Evolutionary conservation across 2,113 vertebrate species (phyloP).

Genomic region (Amia ocellicauda): DNA sequence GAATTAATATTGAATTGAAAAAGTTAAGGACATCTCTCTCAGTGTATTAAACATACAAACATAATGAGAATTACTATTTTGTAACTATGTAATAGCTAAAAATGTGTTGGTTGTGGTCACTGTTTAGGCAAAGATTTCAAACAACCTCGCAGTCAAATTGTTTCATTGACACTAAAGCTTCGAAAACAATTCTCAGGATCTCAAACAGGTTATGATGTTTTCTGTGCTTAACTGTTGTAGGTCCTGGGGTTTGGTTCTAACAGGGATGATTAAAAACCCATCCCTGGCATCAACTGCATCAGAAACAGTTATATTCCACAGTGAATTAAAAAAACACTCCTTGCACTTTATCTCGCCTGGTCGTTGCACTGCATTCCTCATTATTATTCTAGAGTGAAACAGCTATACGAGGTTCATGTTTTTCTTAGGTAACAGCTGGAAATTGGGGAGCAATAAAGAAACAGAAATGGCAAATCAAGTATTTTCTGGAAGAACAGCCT

Average conservation of each 20-base stretch:
- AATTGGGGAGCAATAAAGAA: slow-evolving; percentile 35
- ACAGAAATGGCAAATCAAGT: slow-evolving; percentile 38
- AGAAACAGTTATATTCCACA: slow-evolving; percentile 33
- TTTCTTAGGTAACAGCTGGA: slow-evolving; percentile 6
- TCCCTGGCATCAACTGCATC: slow-evolving; percentile 17
- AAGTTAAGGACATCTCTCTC: no score
- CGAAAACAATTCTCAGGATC: no score
- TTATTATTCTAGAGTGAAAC: slow-evolving; percentile 37
- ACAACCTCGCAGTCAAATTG: no score
- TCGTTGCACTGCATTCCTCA: slow-evolving; percentile 31
- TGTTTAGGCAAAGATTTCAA: no score
- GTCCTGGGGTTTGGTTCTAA: no score
- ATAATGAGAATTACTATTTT: no score
- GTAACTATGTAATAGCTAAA: no score
- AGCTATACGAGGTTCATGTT: slow-evolving; percentile 27
- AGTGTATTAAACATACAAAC: no score
- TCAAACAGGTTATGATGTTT: no score
- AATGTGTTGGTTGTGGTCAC: no score
- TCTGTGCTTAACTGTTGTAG: no score
- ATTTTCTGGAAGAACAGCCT: slow-evolving; percentile 23
- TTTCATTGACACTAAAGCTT: no score
- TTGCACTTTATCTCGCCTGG: slow-evolving; percentile 28
- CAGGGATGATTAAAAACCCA: slow-evolving; percentile 1
- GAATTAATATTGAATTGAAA: not conserved
- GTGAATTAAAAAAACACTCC: slow-evolving; percentile 12